These are phyloP conservation scores for Rhopalosiphum padi DNA, from an alignment of 1,140 invertebrate genomes.

Conservation along the genomic window DNA sequence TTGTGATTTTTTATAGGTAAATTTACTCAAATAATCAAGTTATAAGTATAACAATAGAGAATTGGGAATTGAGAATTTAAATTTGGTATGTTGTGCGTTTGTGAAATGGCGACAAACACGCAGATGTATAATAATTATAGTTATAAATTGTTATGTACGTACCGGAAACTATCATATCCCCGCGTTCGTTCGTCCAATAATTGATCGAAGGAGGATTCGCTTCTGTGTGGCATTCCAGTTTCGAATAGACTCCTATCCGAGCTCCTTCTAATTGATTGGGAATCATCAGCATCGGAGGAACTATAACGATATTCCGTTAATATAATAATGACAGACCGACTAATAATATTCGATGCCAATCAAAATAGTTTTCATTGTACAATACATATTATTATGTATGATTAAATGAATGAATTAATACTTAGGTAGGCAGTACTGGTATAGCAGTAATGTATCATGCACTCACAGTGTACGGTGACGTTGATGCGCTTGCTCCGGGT, in stretches of 20 bases:
- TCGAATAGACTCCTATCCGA: constrained; percentile 81
- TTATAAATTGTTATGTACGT: constrained; percentile 59
- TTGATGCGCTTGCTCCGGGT: constrained; percentile 83
- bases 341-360: background rate
- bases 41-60: background rate
- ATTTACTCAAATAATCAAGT: background rate
- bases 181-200: constrained; percentile 85
- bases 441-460: constrained; percentile 26
- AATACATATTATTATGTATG: background rate
- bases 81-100: background rate
- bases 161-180: constrained; percentile 89
- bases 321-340: background rate
- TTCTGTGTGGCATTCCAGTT: constrained; percentile 85
- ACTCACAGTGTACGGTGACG: constrained; percentile 89
- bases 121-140: background rate
- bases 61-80: background rate
- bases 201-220: constrained; percentile 88
- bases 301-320: constrained; percentile 65
- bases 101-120: too few relatives aligned
- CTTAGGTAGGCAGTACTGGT: background rate
- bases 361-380: background rate
- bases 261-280: constrained; percentile 85
- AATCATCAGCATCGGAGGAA: constrained; percentile 88
- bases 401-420: background rate
- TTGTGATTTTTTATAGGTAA: background rate